Conservation (phyloP, 2,797 vertebrate species). For the Thripadectes ignobilis region DNA sequence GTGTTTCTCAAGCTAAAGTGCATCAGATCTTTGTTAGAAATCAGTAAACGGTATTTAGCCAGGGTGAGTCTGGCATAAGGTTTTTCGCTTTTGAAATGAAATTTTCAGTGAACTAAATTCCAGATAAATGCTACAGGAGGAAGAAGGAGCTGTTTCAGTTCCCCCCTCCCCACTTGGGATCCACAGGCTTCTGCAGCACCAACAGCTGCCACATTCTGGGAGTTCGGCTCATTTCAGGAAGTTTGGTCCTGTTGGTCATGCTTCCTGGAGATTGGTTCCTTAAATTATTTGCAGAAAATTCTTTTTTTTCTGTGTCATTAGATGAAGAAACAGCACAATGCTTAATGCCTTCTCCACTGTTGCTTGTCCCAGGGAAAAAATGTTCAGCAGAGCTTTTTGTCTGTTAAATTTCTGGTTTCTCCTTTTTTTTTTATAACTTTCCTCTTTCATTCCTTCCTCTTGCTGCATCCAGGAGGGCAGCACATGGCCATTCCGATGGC, state of each 20-base stretch:
- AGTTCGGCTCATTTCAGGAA: constrained; percentile 23
- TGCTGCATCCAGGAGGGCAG: not conserved
- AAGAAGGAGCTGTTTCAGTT: not conserved
- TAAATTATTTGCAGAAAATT: constrained; percentile 42
- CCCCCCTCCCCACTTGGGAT: not conserved
- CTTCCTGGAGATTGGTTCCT: constrained; percentile 46
- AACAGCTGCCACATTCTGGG: not conserved
- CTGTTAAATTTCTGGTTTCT: not conserved
- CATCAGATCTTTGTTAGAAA: not conserved
- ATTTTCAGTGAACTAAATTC: not conserved
- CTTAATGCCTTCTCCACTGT: not conserved
- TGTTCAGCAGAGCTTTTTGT: not conserved
- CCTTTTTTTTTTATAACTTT: not conserved
- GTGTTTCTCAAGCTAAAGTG: constrained; percentile 33
- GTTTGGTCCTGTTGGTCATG: constrained; percentile 7
- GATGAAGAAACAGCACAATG: constrained; percentile 3
- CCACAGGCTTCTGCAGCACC: not conserved
- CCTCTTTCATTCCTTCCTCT: not conserved
- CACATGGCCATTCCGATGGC: not conserved
- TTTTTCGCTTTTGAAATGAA: not conserved
- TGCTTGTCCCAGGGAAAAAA: not conserved
- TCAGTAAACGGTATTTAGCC: not conserved
- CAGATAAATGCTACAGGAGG: not conserved
- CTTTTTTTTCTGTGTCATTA: constrained; percentile 3
- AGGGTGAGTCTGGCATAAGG: not conserved